These are phyloP conservation scores for Heliconius ismenius DNA, from an alignment of 2,888 invertebrate genomes.

Conservation along the genomic window DNA sequence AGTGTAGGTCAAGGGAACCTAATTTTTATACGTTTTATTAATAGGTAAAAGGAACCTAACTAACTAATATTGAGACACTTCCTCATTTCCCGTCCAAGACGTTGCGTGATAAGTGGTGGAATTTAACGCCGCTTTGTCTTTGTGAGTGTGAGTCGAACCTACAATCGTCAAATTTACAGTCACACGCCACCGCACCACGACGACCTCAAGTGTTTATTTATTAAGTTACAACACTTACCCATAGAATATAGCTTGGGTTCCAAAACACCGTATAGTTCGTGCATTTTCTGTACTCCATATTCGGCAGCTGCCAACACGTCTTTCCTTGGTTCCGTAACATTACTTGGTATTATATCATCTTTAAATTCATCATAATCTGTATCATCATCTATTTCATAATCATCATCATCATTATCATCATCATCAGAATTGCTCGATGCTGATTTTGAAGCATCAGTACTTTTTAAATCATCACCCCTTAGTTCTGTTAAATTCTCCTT, in stretches of 20 bases:
- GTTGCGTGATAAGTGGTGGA: neutral
- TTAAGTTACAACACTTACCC: constrained; percentile 74
- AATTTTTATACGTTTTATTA: too few relatives aligned
- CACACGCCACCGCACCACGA: neutral
- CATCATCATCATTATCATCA: constrained; percentile 46
- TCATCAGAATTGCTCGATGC: constrained; percentile 32
- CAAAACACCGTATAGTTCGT: constrained; percentile 83
- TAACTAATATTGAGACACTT: too few relatives aligned
- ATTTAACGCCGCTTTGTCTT: neutral
- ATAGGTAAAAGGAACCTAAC: too few relatives aligned
- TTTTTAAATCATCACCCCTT: constrained; percentile 34
- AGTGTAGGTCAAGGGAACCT: neutral
- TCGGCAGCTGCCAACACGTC: constrained; percentile 85
- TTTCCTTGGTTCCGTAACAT: constrained; percentile 58
- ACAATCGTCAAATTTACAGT: neutral
- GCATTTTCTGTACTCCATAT: constrained; percentile 85
- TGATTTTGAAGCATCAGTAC: constrained; percentile 45
- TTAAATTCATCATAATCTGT: constrained; percentile 45
- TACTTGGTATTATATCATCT: constrained; percentile 47
- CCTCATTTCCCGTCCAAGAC: too few relatives aligned
- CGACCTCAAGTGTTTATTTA: neutral
- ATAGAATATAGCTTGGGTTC: constrained; percentile 86
- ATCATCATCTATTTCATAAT: constrained; percentile 40
- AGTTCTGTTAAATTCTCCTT: constrained; percentile 49
- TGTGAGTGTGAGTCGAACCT: neutral